Evolutionary conservation across 2,113 vertebrate species (phyloP), one percentile per base, ranked within the genome.

Genomic region (Limanda limanda): DNA sequence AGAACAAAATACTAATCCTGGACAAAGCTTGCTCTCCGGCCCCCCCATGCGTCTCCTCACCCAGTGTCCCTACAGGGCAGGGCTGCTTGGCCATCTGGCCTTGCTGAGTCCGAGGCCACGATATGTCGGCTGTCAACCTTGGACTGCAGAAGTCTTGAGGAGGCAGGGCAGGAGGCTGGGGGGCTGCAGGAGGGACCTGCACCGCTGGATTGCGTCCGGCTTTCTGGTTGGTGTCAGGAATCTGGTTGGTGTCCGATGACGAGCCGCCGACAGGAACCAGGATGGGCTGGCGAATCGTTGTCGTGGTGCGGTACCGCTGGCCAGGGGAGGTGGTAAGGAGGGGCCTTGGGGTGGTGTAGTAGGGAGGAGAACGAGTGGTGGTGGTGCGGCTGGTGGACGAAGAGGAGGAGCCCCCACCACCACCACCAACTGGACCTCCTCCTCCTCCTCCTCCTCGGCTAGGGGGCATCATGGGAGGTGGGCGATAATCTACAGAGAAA

Each of bases 21-120:
- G 15, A 51, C 40, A 12, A 12, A 11, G 40, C 40, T 13, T 42
- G 1, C 10, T 42, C 12, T 17, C 47, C 47, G 5, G 4, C 23
- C n/a, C 23, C 10, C 2, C 9, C 8, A n/a, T 45, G 8, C 66
- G 52, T 64, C n/a, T 76, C 61, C 93, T 92, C 90, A 98, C 98
- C 98, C 78, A 99, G 96, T 0, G 97, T 98, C 68, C 97, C 97
- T 1, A 96, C 83, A 6, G 97, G 98, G 79, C 97, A 99, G 0
- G 97, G 98, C 87, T 97, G 97, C 90, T 97, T 99, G 0, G 97
- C 97, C 71, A 91, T 85, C 83, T 99, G 97, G 42, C 97, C 97
- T 88, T 97, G 97, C 48, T 97, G 96, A 0, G 97, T 98, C 35
- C 95, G 95, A 35, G 97, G 98, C 98, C 98, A 99, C 73, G 95